Base-by-base conservation (phyloP, 2,113 vertebrate genomes). In the Malurus cyaneus region DNA sequence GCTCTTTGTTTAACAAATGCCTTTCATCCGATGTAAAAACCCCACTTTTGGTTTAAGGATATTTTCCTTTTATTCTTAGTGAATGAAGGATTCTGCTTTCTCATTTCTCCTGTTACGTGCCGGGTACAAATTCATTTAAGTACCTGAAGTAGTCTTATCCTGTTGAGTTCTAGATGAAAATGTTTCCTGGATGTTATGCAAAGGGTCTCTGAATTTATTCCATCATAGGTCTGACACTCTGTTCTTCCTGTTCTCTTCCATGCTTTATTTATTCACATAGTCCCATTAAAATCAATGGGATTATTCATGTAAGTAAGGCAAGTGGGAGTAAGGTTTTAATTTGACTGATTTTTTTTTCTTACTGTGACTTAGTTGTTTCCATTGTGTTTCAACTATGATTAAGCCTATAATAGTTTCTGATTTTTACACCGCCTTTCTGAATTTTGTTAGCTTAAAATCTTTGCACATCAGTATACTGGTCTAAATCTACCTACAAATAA, bases 1-100 rank as follows among this genome's bases (percentile, higher is more conserved):
- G 60, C 90, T 80, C 52, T 56, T 89, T 67, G 80, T 93, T 80
- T 90, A 96, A 96, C 50, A 78, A 93, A 88, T 66, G 74, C 65
- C 60, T 94, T 89, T 81, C 57, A 79, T 87, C 67, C 47, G 60
- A 46, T 86, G 66, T 50, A 31, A 62, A 85, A 87, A 46, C 2
- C 16, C 28, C 44, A 42, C 53, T 92, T 91, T 65, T 84, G n/a
- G 77, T 93, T 84, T 64, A 76, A 62, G 62, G 21, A 8, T 71
- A 12, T 80, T 96, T 86, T 72, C 20, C n/a, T 80, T 66, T 67
- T 53, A 32, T 81, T 36, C 52, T 28, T 12, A 11, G 57, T 14
- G 57, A 86, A 28, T 0, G 1, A 12, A 81, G 83, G 41, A 41
- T 34, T 53, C 26, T 0, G 5, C 5, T 72, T 76, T 52, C 34